Percentiles rank a stretch among this genome's conserved stretches.
phyloP scores from a whole-genome alignment of 2,888 invertebrate genomes.

The Itoplectis maculator region DNA sequence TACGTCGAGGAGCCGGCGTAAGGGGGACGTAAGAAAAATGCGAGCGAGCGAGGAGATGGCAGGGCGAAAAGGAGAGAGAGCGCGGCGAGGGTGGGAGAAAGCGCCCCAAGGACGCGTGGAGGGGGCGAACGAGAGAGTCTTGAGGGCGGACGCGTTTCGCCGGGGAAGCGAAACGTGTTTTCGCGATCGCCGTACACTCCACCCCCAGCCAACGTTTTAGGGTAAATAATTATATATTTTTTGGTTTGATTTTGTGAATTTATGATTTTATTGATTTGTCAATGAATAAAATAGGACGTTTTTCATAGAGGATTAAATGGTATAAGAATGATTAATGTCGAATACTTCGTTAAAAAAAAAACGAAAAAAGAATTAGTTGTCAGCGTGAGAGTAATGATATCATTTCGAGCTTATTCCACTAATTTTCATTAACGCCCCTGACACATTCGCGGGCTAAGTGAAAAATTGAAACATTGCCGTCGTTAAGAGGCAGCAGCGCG shows the following conservation, averaged over 20 bases:
- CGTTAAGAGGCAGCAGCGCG: too few relatives aligned
- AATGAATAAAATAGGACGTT: neutral
- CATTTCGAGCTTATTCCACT: too few relatives aligned
- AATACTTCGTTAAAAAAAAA: too few relatives aligned
- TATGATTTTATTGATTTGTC: neutral
- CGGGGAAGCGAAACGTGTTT: conserved; percentile 3
- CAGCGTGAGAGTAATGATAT: too few relatives aligned
- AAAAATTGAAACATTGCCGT: too few relatives aligned
- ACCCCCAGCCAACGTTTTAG: neutral
- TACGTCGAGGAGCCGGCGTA: conserved; percentile 60
- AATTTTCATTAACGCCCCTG: too few relatives aligned
- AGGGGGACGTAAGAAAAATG: conserved; percentile 80
- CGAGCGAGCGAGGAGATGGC: conserved; percentile 69
- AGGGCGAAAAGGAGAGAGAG: conserved; percentile 40
- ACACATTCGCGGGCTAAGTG: too few relatives aligned
- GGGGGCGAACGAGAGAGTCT: conserved; percentile 24
- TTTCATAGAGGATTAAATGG: too few relatives aligned
- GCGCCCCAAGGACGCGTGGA: conserved; percentile 8
- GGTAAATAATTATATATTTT: neutral
- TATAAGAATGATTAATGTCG: too few relatives aligned
- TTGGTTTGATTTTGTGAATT: neutral
- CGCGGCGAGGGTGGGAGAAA: conserved; percentile 21
- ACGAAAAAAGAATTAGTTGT: too few relatives aligned
- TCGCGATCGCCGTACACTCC: neutral
- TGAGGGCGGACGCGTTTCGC: conserved; percentile 3